These are phyloP conservation scores for Hydrochoerus hydrochaeris DNA, from an alignment of 2,113 vertebrate species.

Conservation along the genomic window DNA sequence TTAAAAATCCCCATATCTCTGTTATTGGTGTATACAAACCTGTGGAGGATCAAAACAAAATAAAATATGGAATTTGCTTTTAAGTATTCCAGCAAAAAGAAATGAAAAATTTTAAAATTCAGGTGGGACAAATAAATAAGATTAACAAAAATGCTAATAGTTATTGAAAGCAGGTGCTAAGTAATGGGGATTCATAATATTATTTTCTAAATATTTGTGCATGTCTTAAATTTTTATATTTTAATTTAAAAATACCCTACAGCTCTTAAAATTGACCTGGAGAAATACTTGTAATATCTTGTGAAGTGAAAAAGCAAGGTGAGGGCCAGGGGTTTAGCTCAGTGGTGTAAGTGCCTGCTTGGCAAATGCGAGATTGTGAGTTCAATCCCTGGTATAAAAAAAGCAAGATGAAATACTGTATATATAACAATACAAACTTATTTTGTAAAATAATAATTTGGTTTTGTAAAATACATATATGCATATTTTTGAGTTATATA, in stretches of 20 bases:
- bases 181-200: background rate
- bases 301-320: background rate
- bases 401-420: background rate
- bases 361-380: too few relatives aligned
- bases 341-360: too few relatives aligned
- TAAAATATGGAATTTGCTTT: background rate
- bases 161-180: background rate
- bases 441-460: background rate
- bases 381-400: too few relatives aligned
- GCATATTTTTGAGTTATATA: background rate
- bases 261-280: slow-evolving; percentile 19
- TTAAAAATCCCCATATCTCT: background rate
- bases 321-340: background rate
- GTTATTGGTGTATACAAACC: background rate
- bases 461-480: background rate
- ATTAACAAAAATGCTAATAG: background rate
- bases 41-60: background rate
- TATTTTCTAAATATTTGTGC: background rate
- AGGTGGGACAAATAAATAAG: background rate
- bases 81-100: slow-evolving; percentile 50
- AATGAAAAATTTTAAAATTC: slow-evolving; percentile 15
- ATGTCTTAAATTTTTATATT: slow-evolving; percentile 15
- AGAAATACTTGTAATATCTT: slow-evolving; percentile 1
- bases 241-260: background rate
- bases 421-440: background rate